phyloP scores from a whole-genome alignment of 1,140 invertebrate genomes.

The Drosophila kepulauana region DNA sequence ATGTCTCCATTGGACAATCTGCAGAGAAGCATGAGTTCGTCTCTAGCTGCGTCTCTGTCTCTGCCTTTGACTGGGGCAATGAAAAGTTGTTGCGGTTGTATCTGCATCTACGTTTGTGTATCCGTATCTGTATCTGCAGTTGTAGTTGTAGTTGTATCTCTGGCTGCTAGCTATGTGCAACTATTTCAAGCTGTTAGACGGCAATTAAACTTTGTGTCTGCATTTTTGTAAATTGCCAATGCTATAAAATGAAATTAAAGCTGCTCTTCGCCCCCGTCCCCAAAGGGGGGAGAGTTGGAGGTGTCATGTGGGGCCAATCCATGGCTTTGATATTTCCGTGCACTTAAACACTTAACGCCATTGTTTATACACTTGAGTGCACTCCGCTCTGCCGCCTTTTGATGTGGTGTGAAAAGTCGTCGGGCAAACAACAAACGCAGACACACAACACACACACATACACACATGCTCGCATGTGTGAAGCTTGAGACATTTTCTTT shows the following conservation, averaged over 20 bases:
- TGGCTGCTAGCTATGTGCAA: conserved; percentile 30
- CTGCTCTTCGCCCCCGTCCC: conserved; percentile 9
- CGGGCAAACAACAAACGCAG: conserved; percentile 56
- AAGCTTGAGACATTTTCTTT: conserved; percentile 64
- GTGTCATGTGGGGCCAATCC: conserved; percentile 27
- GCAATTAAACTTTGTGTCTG: conserved; percentile 73
- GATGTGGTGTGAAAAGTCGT: conserved; percentile 81
- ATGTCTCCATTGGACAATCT: conserved; percentile 67
- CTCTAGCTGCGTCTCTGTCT: not conserved
- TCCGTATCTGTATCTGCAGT: not conserved
- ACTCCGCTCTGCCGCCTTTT: conserved; percentile 74
- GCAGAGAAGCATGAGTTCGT: not conserved
- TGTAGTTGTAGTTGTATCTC: conserved; percentile 32
- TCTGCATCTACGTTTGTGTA: not conserved
- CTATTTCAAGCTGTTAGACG: conserved; percentile 71
- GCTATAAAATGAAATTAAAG: conserved; percentile 76
- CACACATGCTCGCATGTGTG: conserved; percentile 3
- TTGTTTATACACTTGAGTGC: conserved; percentile 83
- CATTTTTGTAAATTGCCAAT: conserved; percentile 67
- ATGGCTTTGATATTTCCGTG: conserved; percentile 76
- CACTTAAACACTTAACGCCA: conserved; percentile 83
- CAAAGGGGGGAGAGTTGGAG: not conserved
- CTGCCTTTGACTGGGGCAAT: conserved; percentile 9
- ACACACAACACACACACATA: conserved; percentile 34
- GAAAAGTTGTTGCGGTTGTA: conserved; percentile 42